Conservation (phyloP, 2,797 vertebrate species). For the Natrix natrix region DNA sequence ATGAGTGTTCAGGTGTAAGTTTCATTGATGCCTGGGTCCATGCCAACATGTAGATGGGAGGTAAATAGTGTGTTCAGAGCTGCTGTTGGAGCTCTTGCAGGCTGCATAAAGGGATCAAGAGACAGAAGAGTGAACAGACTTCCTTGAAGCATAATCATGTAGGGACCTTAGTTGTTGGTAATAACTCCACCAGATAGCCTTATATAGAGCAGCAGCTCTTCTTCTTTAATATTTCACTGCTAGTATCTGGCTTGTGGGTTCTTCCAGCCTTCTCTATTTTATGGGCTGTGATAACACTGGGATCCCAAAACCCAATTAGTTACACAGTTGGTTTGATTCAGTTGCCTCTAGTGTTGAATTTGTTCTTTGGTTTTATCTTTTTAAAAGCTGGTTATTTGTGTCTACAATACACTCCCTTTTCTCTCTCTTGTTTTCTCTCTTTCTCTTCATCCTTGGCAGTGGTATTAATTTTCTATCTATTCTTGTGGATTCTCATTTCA, state of each 20-base stretch:
- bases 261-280: neutral
- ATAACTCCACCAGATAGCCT: slow-evolving; percentile 10
- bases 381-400: neutral
- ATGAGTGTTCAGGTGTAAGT: neutral
- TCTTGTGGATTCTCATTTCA: neutral
- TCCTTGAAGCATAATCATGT: neutral
- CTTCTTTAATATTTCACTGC: neutral
- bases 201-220: slow-evolving; percentile 8
- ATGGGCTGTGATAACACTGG: neutral
- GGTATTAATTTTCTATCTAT: slow-evolving; percentile 2
- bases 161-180: neutral
- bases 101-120: neutral
- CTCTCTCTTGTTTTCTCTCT: neutral
- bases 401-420: neutral
- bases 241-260: neutral
- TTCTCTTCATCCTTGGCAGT: neutral
- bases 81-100: neutral
- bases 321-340: slow-evolving; percentile 15
- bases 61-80: neutral
- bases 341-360: neutral
- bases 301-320: slow-evolving; percentile 19
- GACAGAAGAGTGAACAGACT: neutral
- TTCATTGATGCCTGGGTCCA: neutral
- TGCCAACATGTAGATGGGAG: neutral
- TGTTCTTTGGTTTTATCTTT: neutral